A percentile compares a stretch with the other conserved stretches of the same genome.
Conservation (phyloP, 2,113 vertebrate genomes). For the Leucopsar rothschildi region DNA sequence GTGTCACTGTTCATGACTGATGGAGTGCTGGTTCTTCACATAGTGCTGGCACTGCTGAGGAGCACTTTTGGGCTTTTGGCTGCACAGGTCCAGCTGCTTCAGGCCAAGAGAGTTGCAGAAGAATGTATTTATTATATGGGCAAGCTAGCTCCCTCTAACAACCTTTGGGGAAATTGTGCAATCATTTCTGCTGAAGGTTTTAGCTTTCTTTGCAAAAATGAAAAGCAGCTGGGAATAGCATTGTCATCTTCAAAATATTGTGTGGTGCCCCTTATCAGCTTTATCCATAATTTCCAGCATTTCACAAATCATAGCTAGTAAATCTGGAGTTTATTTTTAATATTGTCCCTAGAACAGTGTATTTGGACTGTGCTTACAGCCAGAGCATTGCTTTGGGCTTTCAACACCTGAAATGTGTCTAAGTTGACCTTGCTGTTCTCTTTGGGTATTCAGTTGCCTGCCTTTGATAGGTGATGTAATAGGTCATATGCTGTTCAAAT, state of each 20-base stretch:
- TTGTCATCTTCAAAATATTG: background rate
- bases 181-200: background rate
- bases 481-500: background rate
- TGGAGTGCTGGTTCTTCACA: background rate
- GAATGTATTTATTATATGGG: accelerated
- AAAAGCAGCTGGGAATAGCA: background rate
- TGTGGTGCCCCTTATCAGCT: background rate
- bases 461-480: background rate
- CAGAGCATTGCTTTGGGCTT: background rate
- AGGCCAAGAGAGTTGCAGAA: background rate
- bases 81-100: background rate
- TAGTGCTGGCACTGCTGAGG: background rate
- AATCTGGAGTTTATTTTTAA: background rate
- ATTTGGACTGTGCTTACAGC: background rate
- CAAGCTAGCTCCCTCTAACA: background rate
- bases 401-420: background rate
- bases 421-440: background rate
- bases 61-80: background rate
- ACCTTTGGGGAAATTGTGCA: background rate
- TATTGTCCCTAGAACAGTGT: background rate
- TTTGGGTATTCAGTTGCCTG: background rate
- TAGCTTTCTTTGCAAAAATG: background rate
- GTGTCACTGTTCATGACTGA: background rate
- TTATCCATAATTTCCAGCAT: background rate
- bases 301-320: background rate